phyloP scores from a whole-genome alignment of 2,888 invertebrate genomes.

The Megastigmus dorsalis region DNA sequence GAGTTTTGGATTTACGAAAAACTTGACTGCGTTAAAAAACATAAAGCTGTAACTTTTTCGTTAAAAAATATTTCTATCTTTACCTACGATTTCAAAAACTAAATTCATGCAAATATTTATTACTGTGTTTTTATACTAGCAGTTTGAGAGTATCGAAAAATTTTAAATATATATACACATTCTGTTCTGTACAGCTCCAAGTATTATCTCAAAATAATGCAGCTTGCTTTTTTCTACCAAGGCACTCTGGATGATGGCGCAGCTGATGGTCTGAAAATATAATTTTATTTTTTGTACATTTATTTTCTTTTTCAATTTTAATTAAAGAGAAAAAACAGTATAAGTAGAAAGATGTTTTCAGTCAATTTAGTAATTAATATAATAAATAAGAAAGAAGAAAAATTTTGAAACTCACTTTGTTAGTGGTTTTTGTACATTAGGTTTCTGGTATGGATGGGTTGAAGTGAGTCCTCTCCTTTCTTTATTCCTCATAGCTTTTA shows the following conservation, averaged over 20 bases:
- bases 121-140: slow-evolving; percentile 30
- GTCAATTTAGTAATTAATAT: neutral
- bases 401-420: slow-evolving; percentile 63
- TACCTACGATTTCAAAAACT: slow-evolving; percentile 40
- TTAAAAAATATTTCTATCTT: slow-evolving; percentile 10
- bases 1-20: slow-evolving; percentile 33
- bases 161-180: slow-evolving; percentile 54
- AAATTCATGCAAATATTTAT: slow-evolving; percentile 35
- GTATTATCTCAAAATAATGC: slow-evolving; percentile 44
- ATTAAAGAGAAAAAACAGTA: neutral
- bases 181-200: slow-evolving; percentile 48
- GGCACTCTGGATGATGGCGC: slow-evolving; percentile 64
- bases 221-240: slow-evolving; percentile 58
- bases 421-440: slow-evolving; percentile 58
- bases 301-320: neutral
- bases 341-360: neutral
- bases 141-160: slow-evolving; percentile 44
- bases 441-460: slow-evolving; percentile 68
- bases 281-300: slow-evolving; percentile 17
- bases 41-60: neutral
- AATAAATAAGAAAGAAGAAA: slow-evolving; percentile 6
- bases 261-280: slow-evolving; percentile 62
- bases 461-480: slow-evolving; percentile 65
- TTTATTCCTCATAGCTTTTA: slow-evolving; percentile 65
- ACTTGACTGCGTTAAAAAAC: slow-evolving; percentile 14